Base-by-base conservation (phyloP, 2,888 invertebrate genomes). In the Malachius bipustulatus region DNA sequence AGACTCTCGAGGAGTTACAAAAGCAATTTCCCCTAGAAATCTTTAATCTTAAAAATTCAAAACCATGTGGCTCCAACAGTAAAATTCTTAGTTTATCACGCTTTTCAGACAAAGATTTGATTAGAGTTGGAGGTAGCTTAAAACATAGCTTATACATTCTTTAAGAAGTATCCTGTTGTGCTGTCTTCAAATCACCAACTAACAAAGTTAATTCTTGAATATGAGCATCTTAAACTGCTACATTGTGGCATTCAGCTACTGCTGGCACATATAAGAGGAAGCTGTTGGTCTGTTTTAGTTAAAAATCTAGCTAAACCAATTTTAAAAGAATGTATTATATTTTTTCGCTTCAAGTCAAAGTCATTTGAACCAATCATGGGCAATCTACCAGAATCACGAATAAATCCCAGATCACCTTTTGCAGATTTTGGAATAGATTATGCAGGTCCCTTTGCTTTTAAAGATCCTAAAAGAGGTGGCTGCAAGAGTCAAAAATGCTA, bases 401-500 rank as follows among this genome's bases (percentile, higher is more conserved):
- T 43, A 3, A 26, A 8, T 2, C 24, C 30, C 4, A 26, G 36
- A 8, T 13, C 10, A 10, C 38, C 44, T 15, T 45, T 43, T 27
- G 6, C 24, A 1, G 29, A 14, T 28, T 32, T 32, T 2, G 48
- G 51, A 2, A 30, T 47, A n/a, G 50, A 50, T 26, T 51, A 44
- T 28, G 46, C 40, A 4, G 49, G 51, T 10, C 49, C 51, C 15
- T n/a, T 39, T 50, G 15, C n/a, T 36, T 4, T 28, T n/a, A 28
- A 28, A 28, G 29, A 28, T 28, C 8, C n/a, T 8, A 9, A 9
- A 28, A 11, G 29, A 4, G 4, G 29, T 9, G 37, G 50, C 53
- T 3, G 32, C 55, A 1, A 55, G 58, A 14, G n/a, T 59, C 1
- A 56, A 59, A 38, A 16, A 52, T 1, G 54, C n/a, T n/a, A n/a